These are phyloP conservation scores for Lasioglossum zephyrum DNA, from an alignment of 2,888 invertebrate species.

Conservation along the genomic window DNA sequence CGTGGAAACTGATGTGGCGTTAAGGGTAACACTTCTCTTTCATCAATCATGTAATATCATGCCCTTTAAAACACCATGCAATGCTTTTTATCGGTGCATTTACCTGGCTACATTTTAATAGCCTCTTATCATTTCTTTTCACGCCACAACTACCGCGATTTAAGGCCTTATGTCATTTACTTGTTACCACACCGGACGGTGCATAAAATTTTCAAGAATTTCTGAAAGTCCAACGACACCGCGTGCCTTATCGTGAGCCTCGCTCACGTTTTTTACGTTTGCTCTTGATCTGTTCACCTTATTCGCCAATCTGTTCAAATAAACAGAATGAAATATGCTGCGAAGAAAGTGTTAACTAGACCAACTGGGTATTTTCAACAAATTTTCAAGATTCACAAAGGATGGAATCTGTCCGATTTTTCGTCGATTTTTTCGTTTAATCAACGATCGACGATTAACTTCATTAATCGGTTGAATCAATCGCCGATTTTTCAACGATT, in stretches of 20 bases:
- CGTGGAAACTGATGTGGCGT: neutral
- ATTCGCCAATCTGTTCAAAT: neutral
- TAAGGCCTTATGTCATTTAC: constrained; percentile 4
- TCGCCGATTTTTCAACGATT: no score
- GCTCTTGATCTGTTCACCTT: neutral
- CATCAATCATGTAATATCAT: constrained; percentile 46
- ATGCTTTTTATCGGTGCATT: constrained; percentile 29
- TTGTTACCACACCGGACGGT: neutral
- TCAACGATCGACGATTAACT: no score
- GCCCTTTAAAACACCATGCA: constrained; percentile 29
- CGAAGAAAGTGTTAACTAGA: neutral
- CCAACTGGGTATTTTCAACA: no score
- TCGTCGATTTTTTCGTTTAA: no score
- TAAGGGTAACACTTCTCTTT: constrained; percentile 14
- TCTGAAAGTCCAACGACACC: constrained; percentile 19
- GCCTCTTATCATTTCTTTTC: constrained; percentile 36
- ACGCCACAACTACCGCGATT: neutral
- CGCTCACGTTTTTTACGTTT: constrained; percentile 10
- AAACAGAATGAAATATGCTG: constrained; percentile 10
- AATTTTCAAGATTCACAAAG: no score
- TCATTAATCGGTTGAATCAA: no score
- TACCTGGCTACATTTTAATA: constrained; percentile 36
- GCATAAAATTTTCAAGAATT: constrained; percentile 32
- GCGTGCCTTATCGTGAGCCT: constrained; percentile 44
- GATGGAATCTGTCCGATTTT: no score